Conservation (phyloP, 2,113 vertebrate species). For the Ceyx cyanopectus region DNA sequence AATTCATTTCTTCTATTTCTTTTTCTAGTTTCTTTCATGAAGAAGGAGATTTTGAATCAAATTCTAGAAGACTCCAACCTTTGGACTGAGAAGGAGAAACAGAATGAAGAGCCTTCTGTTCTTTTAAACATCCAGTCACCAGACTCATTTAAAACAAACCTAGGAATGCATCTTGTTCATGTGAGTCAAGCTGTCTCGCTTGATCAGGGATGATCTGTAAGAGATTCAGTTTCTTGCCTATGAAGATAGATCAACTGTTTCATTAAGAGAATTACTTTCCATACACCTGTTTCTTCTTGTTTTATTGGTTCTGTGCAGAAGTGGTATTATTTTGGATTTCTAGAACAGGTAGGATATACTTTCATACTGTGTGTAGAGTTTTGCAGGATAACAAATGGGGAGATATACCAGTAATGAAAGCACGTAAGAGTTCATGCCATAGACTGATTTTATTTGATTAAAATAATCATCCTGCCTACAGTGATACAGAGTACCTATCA, state of each 20-base stretch:
- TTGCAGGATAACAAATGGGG: neutral
- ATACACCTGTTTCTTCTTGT: constrained; percentile 16
- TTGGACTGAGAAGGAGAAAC: neutral
- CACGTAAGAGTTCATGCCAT: neutral
- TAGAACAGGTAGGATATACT: neutral
- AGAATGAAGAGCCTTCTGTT: neutral
- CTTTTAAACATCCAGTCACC: neutral
- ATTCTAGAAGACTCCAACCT: neutral
- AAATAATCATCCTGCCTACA: neutral
- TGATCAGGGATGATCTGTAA: neutral
- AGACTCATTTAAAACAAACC: neutral
- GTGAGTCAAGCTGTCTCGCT: neutral
- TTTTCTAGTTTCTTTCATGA: neutral
- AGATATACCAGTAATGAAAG: neutral
- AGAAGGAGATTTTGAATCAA: neutral
- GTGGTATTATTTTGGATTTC: constrained; percentile 20
- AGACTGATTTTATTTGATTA: neutral
- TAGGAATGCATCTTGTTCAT: neutral
- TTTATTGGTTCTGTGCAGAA: constrained; percentile 15
- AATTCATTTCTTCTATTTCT: neutral
- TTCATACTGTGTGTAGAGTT: neutral
- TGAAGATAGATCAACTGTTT: constrained; percentile 3
- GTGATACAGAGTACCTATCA: neutral
- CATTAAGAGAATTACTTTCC: constrained; percentile 19
- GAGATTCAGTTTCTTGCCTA: neutral